Base-by-base conservation (phyloP, 2,797 vertebrate genomes). In the Poecilia velifera region DNA sequence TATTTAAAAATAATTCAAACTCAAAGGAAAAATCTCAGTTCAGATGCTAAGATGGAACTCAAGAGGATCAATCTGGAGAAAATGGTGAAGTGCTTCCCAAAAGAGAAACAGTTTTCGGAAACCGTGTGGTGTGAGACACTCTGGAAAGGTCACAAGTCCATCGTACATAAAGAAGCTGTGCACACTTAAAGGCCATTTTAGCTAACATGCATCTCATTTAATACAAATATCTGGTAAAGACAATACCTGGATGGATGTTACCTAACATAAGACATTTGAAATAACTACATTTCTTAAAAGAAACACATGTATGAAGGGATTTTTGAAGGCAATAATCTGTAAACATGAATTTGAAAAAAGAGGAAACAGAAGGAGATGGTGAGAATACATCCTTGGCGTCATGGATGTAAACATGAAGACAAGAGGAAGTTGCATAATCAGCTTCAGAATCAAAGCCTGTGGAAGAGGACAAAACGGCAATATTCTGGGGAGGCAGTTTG, bases 331-430 rank as follows among this genome's bases (percentile, higher is more conserved):
- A 51, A 31, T 6, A 73, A 73, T 71, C 77, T 43, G 20, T 64
- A 14, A 25, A 51, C 62, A 53, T 14, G 6, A 76, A 77, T 86
- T 89, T 80, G 85, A 83, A 85, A 83, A 16, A 86, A 78, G 31
- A 76, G 73, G 80, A 79, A 53, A 68, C 53, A 49, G 12, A 28
- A 77, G 34, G 57, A 72, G 84, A 75, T 80, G 74, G n/a, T 66
- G 71, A 74, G 80, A 66, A 80, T 78, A 68, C 6, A 41, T 68
- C 9, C 9, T 68, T 68, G 64, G 22, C 10, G 1, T 34, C 59
- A 34, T 34, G 59, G 34, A 39, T n/a, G 39, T 25, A 9, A 43
- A 43, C 22, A 70, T 43, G 66, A 70, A 14, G 31, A 39, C 62
- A 66, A 36, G 62, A 20, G 7, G 16, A 14, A 46, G 16, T 28